Conservation (phyloP, 1,140 invertebrate species). For the Theocolax elegans region DNA sequence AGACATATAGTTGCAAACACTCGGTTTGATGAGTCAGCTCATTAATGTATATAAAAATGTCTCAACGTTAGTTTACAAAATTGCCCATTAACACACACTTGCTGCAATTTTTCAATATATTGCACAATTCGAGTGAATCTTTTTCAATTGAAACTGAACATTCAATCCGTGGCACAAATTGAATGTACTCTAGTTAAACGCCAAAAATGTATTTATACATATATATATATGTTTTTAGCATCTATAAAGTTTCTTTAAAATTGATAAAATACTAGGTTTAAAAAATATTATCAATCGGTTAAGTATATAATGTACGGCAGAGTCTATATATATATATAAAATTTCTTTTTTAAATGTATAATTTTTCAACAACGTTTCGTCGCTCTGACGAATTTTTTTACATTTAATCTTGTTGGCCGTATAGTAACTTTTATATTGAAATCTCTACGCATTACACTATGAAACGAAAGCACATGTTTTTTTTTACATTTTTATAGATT, state of each 20-base stretch:
- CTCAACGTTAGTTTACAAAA: conserved; percentile 27
- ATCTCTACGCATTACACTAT: conserved; percentile 2
- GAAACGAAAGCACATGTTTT: background rate
- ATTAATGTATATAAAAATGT: conserved; percentile 20
- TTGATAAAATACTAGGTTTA: conserved; percentile 9
- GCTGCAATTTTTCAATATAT: conserved; percentile 4
- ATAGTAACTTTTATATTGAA: background rate
- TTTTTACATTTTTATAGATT: background rate
- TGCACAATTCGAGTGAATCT: background rate
- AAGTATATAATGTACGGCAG: conserved; percentile 6
- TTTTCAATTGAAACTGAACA: conserved; percentile 8
- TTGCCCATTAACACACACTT: background rate
- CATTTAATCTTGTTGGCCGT: background rate
- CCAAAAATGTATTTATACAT: background rate
- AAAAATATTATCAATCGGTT: conserved; percentile 23
- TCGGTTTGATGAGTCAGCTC: background rate
- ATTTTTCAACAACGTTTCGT: background rate
- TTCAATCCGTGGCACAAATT: conserved; percentile 23
- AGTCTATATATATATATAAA: conserved; percentile 15
- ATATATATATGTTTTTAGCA: background rate
- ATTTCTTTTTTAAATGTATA: conserved; percentile 11
- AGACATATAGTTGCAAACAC: conserved; percentile 4
- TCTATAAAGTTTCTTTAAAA: background rate
- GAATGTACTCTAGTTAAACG: conserved; percentile 12
- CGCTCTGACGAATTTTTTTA: background rate